A percentile compares a stretch with the other conserved stretches of the same genome.
These are phyloP conservation scores for Trichonephila inaurata DNA, from an alignment of 1,140 invertebrate species.

Conservation along the genomic window DNA sequence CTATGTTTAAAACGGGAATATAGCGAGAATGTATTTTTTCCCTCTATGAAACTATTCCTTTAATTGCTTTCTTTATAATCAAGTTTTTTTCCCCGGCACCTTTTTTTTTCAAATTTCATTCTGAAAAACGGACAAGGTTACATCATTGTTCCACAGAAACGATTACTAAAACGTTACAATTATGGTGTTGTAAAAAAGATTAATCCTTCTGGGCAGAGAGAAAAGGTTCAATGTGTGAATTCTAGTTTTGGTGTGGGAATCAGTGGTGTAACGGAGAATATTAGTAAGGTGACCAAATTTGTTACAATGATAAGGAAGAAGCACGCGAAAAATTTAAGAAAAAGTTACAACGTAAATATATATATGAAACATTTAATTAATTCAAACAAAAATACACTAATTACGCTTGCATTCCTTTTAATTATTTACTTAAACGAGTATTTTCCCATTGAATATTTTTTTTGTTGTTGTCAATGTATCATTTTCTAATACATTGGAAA, in stretches of 20 bases:
- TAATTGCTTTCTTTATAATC: background rate
- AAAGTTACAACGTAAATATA: too few relatives aligned
- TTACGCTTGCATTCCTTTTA: too few relatives aligned
- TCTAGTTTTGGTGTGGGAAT: background rate
- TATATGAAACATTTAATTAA: too few relatives aligned
- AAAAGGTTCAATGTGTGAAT: background rate
- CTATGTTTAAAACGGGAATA: background rate
- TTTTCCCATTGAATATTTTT: too few relatives aligned
- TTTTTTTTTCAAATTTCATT: background rate
- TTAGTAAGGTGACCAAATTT: too few relatives aligned
- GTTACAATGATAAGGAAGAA: too few relatives aligned
- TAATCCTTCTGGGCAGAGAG: background rate
- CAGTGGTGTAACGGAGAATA: too few relatives aligned
- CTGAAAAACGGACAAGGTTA: background rate
- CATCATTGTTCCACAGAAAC: background rate
- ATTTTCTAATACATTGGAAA: too few relatives aligned
- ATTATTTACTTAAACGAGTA: too few relatives aligned
- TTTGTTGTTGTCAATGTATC: too few relatives aligned
- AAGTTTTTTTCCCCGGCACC: fast-evolving
- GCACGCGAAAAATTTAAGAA: too few relatives aligned
- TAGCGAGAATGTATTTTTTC: background rate
- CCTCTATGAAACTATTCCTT: background rate
- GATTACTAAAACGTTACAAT: background rate
- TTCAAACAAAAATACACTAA: too few relatives aligned
- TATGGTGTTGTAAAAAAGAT: background rate